phyloP scores from a whole-genome alignment of 92 coral and sea anemone species.

The Actinostola sp. region DNA sequence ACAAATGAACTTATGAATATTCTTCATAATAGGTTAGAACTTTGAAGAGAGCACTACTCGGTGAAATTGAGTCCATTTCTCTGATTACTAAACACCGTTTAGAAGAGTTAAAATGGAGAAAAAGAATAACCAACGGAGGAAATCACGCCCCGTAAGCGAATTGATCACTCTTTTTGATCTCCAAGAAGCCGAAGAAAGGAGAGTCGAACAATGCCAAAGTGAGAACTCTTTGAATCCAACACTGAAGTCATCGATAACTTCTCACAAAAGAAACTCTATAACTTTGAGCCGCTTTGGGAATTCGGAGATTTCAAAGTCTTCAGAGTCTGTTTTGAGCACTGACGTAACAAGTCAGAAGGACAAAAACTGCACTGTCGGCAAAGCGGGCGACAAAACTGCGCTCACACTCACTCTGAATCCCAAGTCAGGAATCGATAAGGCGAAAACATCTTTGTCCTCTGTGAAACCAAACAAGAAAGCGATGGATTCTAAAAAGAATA shows the following conservation, averaged over 20 bases:
- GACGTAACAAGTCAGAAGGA: neutral
- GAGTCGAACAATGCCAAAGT: conserved; percentile 36
- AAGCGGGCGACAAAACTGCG: conserved; percentile 16
- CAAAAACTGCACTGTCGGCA: conserved; percentile 6
- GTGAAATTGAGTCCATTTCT: too few relatives aligned
- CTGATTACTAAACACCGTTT: too few relatives aligned
- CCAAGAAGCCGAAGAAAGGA: conserved; percentile 21
- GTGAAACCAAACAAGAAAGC: conserved; percentile 9
- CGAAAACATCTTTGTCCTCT: neutral
- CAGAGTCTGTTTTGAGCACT: conserved; percentile 12
- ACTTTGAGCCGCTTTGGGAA: conserved; percentile 26
- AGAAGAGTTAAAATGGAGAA: conserved; percentile 20
- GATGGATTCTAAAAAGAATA: neutral
- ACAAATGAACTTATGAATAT: neutral
- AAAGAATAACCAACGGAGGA: conserved; percentile 10
- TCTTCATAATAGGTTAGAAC: conserved; percentile 3
- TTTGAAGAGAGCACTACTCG: neutral
- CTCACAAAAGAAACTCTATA: conserved; percentile 29
- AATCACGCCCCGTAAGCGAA: conserved; percentile 42
- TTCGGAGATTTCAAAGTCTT: conserved; percentile 40
- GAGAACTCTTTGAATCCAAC: conserved; percentile 33
- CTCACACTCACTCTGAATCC: conserved; percentile 18
- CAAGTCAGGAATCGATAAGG: neutral
- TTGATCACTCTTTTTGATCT: conserved; percentile 42
- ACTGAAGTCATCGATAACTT: conserved; percentile 9